Conservation (phyloP, 2,113 vertebrate genomes). For the Macrotus californicus region DNA sequence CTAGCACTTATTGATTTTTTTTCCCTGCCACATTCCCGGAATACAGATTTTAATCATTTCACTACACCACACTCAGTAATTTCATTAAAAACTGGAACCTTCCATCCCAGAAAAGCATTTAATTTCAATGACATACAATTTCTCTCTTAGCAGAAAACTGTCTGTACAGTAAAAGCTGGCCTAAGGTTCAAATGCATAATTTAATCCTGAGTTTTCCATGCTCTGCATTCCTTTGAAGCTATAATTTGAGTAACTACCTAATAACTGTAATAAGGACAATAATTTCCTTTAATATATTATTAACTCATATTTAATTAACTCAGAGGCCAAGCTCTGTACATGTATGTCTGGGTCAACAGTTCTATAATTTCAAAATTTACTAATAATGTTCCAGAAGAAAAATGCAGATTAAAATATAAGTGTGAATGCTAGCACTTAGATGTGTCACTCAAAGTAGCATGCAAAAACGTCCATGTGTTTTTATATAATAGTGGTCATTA, state of each 20-base stretch:
- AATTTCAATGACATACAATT: constrained; percentile 95
- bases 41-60: constrained; percentile 99
- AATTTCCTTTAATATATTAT: constrained; percentile 87
- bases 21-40: constrained; percentile 88
- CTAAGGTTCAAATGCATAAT: constrained; percentile 94
- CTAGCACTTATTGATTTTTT: constrained; percentile 91
- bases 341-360: constrained; percentile 83
- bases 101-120: constrained; percentile 95
- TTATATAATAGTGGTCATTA: constrained; percentile 50
- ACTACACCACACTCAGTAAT: constrained; percentile 88
- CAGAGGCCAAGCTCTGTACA: constrained; percentile 76
- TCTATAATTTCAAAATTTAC: constrained; percentile 81
- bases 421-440: constrained; percentile 46
- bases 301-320: constrained; percentile 87
- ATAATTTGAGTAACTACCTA: constrained; percentile 93
- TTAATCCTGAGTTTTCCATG: constrained; percentile 90
- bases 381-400: constrained; percentile 76
- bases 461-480: constrained; percentile 54
- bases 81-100: constrained; percentile 96
- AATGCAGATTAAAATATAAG: constrained; percentile 56
- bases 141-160: constrained; percentile 88
- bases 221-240: constrained; percentile 90
- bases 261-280: constrained; percentile 95
- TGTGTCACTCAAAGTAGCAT: constrained; percentile 45
- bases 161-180: constrained; percentile 91